Base-by-base conservation (phyloP, 2,888 invertebrate species). In the Tanypteryx hageni region DNA sequence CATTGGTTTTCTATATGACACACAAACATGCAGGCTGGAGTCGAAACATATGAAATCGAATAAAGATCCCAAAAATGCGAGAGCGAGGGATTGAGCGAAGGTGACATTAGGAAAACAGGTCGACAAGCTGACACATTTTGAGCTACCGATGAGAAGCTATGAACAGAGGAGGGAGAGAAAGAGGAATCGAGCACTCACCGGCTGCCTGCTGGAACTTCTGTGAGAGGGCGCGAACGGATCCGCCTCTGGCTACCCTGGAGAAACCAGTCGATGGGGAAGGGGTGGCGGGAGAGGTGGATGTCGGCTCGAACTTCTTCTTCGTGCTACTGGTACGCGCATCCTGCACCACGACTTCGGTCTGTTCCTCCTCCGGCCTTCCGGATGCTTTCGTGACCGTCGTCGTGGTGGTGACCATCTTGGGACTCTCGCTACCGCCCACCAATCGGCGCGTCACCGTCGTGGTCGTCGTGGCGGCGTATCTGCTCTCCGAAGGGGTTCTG, bases 181-280 rank as follows among this genome's bases (percentile, higher is more conserved):
- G 44, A 44, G 44, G 44, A 44, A 44, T 44, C 11, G 56, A 18
- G 14, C 18, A 92, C 93, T 93, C 92, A 96, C 96, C 96, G 94
- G 97, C 96, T 94, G 96, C 97, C 94, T 97, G 97, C 94, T 97
- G 97, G 94, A 97, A 97, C 95, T 97, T 97, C 94, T 97, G 97
- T n/a, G 97, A 97, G 93, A 97, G 96, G 92, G 97, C 97, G 94
- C 97, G 97, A 18, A 97, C 97, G 0, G 97, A 97, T 93, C 97
- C 97, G 94, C 97, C 96, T n/a, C 97, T 95, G 56, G 96, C 96
- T 11, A 96, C 95, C 95, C 94, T 95, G 91, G 93, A 76, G 57
- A 59, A 86, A 82, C 92, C 82, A 86, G 91, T 76, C 16, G 92
- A 16, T 0, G 82, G n/a, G 0, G 92, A 44, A 18, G 56, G 89